Conservation (phyloP, 2,888 invertebrate genomes). For the Lysandra bellargus region DNA sequence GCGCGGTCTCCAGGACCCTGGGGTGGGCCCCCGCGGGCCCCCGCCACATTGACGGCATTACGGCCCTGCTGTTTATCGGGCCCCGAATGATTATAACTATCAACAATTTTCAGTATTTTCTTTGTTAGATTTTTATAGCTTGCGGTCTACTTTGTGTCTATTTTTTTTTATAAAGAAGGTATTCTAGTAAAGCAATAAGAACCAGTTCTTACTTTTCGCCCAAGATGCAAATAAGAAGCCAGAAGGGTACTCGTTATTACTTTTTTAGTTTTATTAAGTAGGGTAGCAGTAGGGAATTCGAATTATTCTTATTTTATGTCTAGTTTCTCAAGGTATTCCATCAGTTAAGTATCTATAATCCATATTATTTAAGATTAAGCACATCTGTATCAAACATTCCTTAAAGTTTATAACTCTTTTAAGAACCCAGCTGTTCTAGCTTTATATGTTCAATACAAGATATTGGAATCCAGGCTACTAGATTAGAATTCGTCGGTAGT, state of each 20-base stretch:
- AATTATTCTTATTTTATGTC: too few relatives aligned
- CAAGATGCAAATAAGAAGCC: too few relatives aligned
- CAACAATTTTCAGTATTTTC: not conserved
- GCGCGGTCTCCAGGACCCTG: not conserved
- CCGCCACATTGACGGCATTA: slow-evolving; percentile 8
- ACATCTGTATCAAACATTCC: not conserved
- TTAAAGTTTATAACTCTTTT: not conserved
- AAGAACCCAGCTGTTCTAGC: not conserved
- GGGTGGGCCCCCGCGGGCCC: not conserved
- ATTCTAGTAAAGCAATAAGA: too few relatives aligned
- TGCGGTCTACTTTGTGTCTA: not conserved
- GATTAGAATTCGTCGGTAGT: not conserved
- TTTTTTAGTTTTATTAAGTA: too few relatives aligned
- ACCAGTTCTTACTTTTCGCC: too few relatives aligned
- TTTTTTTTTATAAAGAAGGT: too few relatives aligned
- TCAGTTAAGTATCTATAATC: too few relatives aligned
- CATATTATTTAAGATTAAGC: not conserved
- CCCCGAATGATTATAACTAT: not conserved
- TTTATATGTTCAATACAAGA: slow-evolving; percentile 3
- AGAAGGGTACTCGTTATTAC: too few relatives aligned
- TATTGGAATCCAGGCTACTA: not conserved
- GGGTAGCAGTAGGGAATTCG: too few relatives aligned
- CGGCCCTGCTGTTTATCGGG: not conserved
- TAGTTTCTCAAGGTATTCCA: too few relatives aligned
- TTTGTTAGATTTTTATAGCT: not conserved